Conservation (phyloP, 2,797 vertebrate species). For the Hoplostethus atlanticus region DNA sequence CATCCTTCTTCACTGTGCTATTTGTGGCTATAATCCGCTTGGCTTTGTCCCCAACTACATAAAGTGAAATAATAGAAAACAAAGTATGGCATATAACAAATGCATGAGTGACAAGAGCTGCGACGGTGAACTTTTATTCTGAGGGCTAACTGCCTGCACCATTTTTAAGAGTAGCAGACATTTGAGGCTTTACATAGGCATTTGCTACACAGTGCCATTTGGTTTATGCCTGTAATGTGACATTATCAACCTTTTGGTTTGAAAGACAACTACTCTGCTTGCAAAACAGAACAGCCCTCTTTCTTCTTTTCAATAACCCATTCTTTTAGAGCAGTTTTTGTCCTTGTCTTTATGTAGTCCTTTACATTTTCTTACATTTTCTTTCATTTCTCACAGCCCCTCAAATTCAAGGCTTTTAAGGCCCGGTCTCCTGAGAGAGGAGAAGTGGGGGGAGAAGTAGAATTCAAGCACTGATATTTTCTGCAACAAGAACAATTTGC, state of each 20-base stretch:
- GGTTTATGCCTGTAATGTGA: background rate
- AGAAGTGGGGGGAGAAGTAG: conserved; percentile 10
- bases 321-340: conserved; percentile 33
- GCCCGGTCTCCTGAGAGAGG: conserved; percentile 22
- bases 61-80: conserved; percentile 1
- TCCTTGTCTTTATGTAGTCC: conserved; percentile 22
- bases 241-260: conserved; percentile 28
- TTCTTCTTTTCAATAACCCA: conserved; percentile 27
- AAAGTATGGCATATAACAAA: background rate
- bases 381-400: conserved; percentile 10
- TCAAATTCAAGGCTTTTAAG: conserved; percentile 47
- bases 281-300: conserved; percentile 15
- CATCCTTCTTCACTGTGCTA: background rate
- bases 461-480: conserved; percentile 28
- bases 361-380: conserved; percentile 34
- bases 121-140: conserved; percentile 20
- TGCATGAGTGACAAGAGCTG: conserved; percentile 21
- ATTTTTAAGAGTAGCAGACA: conserved; percentile 7
- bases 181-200: conserved; percentile 1
- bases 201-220: conserved; percentile 3
- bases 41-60: conserved; percentile 7
- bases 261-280: background rate
- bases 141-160: background rate
- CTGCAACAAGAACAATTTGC: conserved; percentile 21
- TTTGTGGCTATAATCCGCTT: background rate